phyloP scores from a whole-genome alignment of 2,797 vertebrate species.

The Xenops minutus region DNA sequence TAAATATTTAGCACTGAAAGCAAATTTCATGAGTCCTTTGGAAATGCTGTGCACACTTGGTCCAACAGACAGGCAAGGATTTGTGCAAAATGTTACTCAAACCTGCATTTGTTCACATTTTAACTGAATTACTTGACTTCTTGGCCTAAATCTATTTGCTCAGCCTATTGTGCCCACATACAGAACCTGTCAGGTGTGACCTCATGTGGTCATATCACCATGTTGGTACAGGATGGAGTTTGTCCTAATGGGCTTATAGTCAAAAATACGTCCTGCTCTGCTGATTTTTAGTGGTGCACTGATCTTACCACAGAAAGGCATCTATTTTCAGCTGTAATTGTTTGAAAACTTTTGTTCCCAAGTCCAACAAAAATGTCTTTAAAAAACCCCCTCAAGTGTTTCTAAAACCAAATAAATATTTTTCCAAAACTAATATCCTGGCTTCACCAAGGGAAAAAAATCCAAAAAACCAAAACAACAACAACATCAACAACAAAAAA shows the following conservation, averaged over 20 bases:
- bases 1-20: not conserved
- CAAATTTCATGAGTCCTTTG: not conserved
- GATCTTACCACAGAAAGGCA: not conserved
- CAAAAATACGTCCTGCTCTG: not conserved
- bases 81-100: not conserved
- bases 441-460: not conserved
- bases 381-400: not conserved
- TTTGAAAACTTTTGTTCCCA: not conserved
- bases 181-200: not conserved
- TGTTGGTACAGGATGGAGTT: not conserved
- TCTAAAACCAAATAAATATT: not conserved
- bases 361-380: not conserved
- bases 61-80: not conserved
- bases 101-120: not conserved
- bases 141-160: not conserved
- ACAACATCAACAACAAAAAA: too few species aligned
- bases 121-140: not conserved
- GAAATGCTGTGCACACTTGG: not conserved
- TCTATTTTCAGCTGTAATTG: not conserved
- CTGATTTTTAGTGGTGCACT: not conserved
- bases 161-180: not conserved
- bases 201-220: not conserved
- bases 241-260: not conserved
- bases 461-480: too few species aligned
- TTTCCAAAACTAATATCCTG: not conserved